Conservation (phyloP, 2,888 invertebrate genomes). For the Yponomeuta cagnagella region DNA sequence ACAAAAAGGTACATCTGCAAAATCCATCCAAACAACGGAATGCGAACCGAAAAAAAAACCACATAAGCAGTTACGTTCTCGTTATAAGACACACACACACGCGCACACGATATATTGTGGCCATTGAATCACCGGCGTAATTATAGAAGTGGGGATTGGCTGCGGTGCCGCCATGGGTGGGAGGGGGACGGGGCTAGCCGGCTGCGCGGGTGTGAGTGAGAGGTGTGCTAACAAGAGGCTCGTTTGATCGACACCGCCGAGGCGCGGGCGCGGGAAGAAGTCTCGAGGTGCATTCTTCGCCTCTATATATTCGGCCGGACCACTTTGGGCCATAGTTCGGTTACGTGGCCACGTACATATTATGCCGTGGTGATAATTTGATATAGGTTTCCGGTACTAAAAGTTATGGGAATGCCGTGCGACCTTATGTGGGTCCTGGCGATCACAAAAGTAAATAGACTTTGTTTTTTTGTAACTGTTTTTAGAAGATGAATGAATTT, state of each 20-base stretch:
- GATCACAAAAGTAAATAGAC: not conserved
- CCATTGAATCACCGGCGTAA: conserved; percentile 76
- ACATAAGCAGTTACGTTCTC: conserved; percentile 63
- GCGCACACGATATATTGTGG: conserved; percentile 67
- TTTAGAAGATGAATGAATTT: not conserved
- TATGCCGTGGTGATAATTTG: conserved; percentile 22
- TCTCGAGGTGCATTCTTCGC: conserved; percentile 71
- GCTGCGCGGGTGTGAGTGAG: conserved; percentile 44
- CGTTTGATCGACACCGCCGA: conserved; percentile 74
- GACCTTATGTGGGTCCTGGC: not conserved
- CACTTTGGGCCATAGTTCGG: conserved; percentile 51
- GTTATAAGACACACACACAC: conserved; percentile 59
- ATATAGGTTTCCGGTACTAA: conserved; percentile 17
- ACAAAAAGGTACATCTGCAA: conserved; percentile 12
- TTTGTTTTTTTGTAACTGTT: not conserved
- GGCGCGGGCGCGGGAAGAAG: conserved; percentile 67
- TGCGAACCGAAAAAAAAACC: conserved; percentile 22
- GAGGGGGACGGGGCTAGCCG: conserved; percentile 45
- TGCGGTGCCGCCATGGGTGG: conserved; percentile 61
- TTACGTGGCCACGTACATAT: conserved; percentile 34
- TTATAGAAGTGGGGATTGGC: conserved; percentile 77
- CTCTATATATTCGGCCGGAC: conserved; percentile 68
- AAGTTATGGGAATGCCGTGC: conserved; percentile 10
- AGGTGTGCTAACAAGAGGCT: conserved; percentile 71
- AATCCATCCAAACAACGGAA: conserved; percentile 16